Conservation (phyloP, 2,888 invertebrate species). For the Dysmachus trigonus region DNA sequence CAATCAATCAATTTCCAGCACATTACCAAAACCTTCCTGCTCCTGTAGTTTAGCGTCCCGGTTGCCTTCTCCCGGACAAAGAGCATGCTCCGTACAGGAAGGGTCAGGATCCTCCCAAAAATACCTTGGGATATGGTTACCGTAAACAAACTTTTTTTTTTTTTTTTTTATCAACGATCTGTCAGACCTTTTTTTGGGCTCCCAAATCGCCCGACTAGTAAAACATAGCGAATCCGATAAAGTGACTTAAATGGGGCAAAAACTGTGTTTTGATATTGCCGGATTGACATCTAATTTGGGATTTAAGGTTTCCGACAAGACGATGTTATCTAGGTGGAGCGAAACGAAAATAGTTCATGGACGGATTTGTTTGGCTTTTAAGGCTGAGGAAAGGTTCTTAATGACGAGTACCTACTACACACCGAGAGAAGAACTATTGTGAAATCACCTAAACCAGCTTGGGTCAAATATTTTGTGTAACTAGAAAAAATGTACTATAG, state of each 20-base stretch:
- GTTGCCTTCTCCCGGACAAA: background rate
- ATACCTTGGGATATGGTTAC: background rate
- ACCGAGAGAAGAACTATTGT: too few relatives aligned
- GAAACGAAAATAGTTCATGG: background rate
- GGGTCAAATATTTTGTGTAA: too few relatives aligned
- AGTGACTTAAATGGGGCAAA: background rate
- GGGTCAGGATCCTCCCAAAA: background rate
- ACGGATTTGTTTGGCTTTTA: background rate
- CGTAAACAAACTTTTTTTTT: background rate
- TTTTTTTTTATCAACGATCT: slow-evolving; percentile 13
- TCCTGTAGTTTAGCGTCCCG: background rate
- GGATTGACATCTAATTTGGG: slow-evolving; percentile 26
- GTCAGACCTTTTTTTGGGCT: slow-evolving; percentile 18
- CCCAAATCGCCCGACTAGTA: background rate
- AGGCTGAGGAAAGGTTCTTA: background rate
- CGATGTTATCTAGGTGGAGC: background rate
- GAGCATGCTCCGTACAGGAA: background rate
- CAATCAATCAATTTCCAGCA: slow-evolving; percentile 26
- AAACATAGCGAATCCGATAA: slow-evolving; percentile 4
- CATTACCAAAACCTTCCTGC: slow-evolving; percentile 1
- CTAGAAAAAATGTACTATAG: too few relatives aligned
- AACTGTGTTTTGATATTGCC: background rate
- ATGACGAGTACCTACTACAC: too few relatives aligned
- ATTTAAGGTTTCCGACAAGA: background rate
- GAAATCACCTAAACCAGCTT: too few relatives aligned